Evolutionary conservation across 2,888 invertebrate genomes (phyloP).

Genomic region (Sepiola atlantica): DNA sequence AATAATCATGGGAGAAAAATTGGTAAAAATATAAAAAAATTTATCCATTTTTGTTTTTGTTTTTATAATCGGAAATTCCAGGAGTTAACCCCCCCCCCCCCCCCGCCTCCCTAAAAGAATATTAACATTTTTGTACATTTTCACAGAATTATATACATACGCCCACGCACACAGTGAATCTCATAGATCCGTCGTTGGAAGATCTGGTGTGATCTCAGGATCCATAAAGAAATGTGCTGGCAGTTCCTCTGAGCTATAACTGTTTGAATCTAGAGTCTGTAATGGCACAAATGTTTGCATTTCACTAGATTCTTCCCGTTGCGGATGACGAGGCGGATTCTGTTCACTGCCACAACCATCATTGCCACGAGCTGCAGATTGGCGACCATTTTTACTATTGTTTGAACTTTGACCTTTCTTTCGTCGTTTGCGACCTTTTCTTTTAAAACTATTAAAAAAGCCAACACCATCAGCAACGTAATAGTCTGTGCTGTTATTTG

Average conservation of each 20-base stretch:
- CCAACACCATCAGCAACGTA: background rate
- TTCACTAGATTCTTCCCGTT: background rate
- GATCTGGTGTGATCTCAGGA: conserved; percentile 42
- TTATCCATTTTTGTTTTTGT: no score
- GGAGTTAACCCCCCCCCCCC: background rate
- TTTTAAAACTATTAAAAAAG: background rate
- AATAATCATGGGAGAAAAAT: background rate
- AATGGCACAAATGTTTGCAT: background rate
- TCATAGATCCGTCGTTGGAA: conserved; percentile 43
- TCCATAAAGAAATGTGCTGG: conserved; percentile 44
- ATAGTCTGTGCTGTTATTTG: background rate
- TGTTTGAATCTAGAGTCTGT: background rate
- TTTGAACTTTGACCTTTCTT: background rate
- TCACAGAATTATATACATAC: background rate
- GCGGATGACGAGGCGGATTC: background rate
- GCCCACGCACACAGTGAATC: background rate
- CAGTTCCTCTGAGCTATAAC: conserved; percentile 20
- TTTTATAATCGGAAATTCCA: background rate
- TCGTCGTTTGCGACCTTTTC: background rate
- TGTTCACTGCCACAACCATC: background rate
- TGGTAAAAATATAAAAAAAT: background rate
- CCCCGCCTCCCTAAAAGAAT: background rate
- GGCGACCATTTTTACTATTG: background rate
- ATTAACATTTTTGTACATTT: background rate
- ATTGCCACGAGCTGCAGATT: background rate